Conservation (phyloP, 2,113 vertebrate species). For the Pholis gunnellus region DNA sequence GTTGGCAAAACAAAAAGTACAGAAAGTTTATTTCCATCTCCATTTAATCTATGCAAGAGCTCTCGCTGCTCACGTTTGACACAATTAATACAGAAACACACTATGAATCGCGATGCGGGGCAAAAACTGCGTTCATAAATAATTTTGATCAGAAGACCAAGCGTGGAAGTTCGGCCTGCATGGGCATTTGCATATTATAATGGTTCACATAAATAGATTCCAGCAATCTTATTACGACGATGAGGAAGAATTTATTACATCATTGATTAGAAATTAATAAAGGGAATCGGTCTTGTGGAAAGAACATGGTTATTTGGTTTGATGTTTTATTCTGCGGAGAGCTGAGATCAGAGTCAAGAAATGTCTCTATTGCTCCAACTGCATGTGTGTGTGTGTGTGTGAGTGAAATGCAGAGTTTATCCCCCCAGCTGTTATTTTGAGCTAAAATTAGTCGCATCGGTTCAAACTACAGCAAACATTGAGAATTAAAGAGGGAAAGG, state of each 20-base stretch:
- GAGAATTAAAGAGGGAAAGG: not conserved
- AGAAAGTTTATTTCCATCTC: not conserved
- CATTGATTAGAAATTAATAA: constrained; percentile 59
- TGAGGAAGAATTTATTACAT: constrained; percentile 42
- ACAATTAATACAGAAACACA: not conserved
- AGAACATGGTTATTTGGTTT: constrained; percentile 16
- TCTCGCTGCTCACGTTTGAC: not conserved
- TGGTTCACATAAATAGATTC: constrained; percentile 32
- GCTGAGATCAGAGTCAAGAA: constrained; percentile 39
- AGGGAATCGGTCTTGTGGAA: constrained; percentile 31
- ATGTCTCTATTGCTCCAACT: constrained; percentile 21
- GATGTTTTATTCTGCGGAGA: constrained; percentile 47
- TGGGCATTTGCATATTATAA: constrained; percentile 20
- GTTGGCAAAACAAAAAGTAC: not conserved
- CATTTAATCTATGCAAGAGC: not conserved
- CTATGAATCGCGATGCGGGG: not conserved
- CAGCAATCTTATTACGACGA: constrained; percentile 11
- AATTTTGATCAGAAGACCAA: not conserved
- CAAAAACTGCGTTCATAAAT: not conserved
- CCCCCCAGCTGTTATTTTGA: constrained; percentile 43
- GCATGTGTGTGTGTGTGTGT: not conserved
- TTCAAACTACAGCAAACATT: constrained; percentile 51
- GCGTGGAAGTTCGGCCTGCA: not conserved
- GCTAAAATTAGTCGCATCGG: constrained; percentile 49
- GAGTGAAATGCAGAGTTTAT: constrained; percentile 28